These are phyloP conservation scores for Gryllus bimaculatus DNA, from an alignment of 1,140 invertebrate species.

Conservation along the genomic window DNA sequence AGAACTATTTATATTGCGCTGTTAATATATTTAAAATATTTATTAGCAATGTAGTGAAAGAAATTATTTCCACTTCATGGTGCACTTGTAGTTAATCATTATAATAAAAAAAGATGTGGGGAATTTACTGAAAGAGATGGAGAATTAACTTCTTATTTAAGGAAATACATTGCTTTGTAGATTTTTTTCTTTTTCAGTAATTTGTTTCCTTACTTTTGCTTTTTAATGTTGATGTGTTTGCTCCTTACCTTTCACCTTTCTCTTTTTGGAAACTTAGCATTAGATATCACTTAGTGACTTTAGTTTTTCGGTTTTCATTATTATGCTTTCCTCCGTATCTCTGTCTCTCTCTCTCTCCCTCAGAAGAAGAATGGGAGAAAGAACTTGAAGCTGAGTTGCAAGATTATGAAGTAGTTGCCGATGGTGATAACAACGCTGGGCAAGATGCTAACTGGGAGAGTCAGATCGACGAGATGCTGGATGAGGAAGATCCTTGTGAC, in stretches of 20 bases:
- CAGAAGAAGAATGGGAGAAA: slow-evolving; percentile 84
- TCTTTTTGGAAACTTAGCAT: slow-evolving; percentile 3
- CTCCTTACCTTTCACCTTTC: slow-evolving; percentile 3
- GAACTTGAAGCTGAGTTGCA: slow-evolving; percentile 85
- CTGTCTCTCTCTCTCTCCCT: slow-evolving; percentile 36
- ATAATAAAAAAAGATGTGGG: background rate
- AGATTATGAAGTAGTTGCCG: slow-evolving; percentile 79
- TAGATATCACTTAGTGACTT: background rate
- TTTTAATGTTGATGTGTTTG: background rate
- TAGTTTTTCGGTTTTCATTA: slow-evolving; percentile 7
- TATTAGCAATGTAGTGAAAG: background rate
- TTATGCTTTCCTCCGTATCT: slow-evolving; percentile 19
- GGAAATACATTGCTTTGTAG: background rate
- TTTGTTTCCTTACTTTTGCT: slow-evolving; percentile 8
- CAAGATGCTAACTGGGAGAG: slow-evolving; percentile 45
- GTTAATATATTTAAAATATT: too few relatives aligned
- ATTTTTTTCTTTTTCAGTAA: background rate
- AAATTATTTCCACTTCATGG: slow-evolving; percentile 1
- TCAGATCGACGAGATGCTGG: slow-evolving; percentile 47
- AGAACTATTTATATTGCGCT: too few relatives aligned
- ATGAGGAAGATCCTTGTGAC: slow-evolving; percentile 36
- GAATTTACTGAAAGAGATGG: background rate
- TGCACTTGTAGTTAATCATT: background rate
- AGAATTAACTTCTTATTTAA: background rate
- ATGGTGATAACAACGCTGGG: slow-evolving; percentile 30